Evolutionary conservation across 2,888 invertebrate genomes (phyloP).

Genomic region (Scotopteryx bipunctaria): DNA sequence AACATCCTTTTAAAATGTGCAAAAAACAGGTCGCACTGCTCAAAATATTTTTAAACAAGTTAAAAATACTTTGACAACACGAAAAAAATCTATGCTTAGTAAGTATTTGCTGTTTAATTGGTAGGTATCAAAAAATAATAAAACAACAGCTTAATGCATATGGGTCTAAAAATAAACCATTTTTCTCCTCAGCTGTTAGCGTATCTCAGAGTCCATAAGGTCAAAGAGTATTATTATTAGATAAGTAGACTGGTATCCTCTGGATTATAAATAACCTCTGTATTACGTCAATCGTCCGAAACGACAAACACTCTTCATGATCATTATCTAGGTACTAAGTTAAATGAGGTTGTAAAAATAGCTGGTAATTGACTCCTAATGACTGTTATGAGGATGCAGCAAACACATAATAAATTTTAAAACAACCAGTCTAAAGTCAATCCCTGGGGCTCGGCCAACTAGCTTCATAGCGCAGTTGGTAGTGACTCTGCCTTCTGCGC

Average conservation of each 20-base stretch:
- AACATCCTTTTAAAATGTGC: no score
- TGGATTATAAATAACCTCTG: constrained; percentile 34
- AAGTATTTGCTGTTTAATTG: no score
- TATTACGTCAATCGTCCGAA: constrained; percentile 47
- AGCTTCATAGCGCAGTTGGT: no score
- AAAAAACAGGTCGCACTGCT: no score
- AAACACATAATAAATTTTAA: constrained; percentile 8
- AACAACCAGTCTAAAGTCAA: no score
- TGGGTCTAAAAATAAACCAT: constrained; percentile 14
- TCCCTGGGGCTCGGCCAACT: no score
- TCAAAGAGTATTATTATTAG: constrained; percentile 41
- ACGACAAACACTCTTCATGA: constrained; percentile 28
- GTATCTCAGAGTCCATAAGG: constrained; percentile 39
- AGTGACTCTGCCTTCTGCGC: no score
- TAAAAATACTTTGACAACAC: no score
- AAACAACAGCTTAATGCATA: no score
- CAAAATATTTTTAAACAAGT: no score
- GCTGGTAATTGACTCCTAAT: neutral
- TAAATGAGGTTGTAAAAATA: constrained; percentile 21
- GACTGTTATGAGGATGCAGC: neutral
- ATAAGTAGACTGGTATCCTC: constrained; percentile 43
- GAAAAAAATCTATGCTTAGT: no score
- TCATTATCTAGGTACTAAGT: constrained; percentile 12
- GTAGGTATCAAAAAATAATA: no score
- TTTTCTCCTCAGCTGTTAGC: constrained; percentile 25